These are phyloP conservation scores for Cremastinae sp. DNA, from an alignment of 2,888 invertebrate species.

Conservation along the genomic window DNA sequence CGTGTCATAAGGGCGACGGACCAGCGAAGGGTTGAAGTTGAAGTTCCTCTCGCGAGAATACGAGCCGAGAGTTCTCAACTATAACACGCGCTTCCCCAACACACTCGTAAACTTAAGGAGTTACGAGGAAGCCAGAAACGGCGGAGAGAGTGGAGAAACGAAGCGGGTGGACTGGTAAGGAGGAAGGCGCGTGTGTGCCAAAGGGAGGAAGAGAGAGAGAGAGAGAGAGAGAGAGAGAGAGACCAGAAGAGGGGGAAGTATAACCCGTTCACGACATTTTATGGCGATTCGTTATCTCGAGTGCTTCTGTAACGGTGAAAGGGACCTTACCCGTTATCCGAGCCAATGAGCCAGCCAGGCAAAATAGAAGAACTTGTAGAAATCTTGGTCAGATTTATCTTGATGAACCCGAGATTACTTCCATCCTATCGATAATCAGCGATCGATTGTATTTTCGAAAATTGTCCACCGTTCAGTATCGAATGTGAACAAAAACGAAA, in stretches of 20 bases:
- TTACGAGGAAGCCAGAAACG: constrained; percentile 43
- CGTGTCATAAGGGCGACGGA: constrained; percentile 25
- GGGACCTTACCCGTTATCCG: constrained; percentile 24
- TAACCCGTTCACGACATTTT: constrained; percentile 55
- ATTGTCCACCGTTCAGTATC: not conserved
- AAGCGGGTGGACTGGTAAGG: constrained; percentile 19
- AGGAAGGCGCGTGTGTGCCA: constrained; percentile 32
- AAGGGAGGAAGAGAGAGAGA: not conserved
- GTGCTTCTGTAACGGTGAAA: constrained; percentile 34
- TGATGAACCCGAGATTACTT: constrained; percentile 33
- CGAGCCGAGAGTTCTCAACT: constrained; percentile 37
- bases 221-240: constrained; percentile 31
- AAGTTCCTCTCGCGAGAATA: constrained; percentile 41
- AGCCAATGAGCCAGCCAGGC: constrained; percentile 26
- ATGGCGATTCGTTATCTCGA: constrained; percentile 62
- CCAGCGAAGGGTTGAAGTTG: constrained; percentile 24
- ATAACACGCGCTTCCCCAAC: constrained; percentile 51
- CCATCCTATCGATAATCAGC: constrained; percentile 8
- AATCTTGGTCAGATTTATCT: constrained; percentile 43
- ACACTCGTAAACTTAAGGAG: constrained; percentile 59
- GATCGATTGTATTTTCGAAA: no score
- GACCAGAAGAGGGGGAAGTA: constrained; percentile 15
- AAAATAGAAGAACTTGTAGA: constrained; percentile 39
- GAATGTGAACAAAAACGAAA: not conserved
- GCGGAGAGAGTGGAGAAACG: constrained; percentile 22